Conservation (phyloP, 2,888 invertebrate species). For the Diaphora mendica region DNA sequence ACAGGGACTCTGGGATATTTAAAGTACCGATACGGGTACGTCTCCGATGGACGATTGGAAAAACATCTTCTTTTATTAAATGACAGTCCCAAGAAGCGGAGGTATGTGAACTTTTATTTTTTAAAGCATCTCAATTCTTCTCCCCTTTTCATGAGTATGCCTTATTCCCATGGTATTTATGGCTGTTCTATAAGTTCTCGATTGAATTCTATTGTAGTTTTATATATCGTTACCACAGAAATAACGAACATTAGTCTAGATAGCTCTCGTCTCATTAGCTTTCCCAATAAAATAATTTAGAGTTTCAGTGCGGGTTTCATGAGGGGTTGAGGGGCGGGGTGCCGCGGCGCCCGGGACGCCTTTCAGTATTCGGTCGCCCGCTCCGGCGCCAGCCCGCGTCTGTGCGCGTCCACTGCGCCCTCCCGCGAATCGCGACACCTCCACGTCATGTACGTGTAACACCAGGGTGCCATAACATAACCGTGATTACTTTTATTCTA, state of each 20-base stretch:
- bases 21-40: slow-evolving; percentile 29
- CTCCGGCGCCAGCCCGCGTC: slow-evolving; percentile 75
- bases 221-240: slow-evolving; percentile 59
- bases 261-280: slow-evolving; percentile 83
- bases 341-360: slow-evolving; percentile 67
- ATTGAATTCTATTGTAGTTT: slow-evolving; percentile 38
- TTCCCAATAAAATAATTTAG: slow-evolving; percentile 86
- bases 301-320: slow-evolving; percentile 72
- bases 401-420: slow-evolving; percentile 40
- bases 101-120: slow-evolving; percentile 35
- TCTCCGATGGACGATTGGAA: slow-evolving; percentile 36
- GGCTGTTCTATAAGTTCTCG: neutral
- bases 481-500: slow-evolving; percentile 55
- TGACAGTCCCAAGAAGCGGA: slow-evolving; percentile 22
- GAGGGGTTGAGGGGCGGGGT: slow-evolving; percentile 49
- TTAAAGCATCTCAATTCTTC: slow-evolving; percentile 16
- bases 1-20: slow-evolving; percentile 40
- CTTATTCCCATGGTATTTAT: neutral
- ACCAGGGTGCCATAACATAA: slow-evolving; percentile 62
- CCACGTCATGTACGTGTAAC: slow-evolving; percentile 56
- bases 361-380: slow-evolving; percentile 80
- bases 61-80: slow-evolving; percentile 39
- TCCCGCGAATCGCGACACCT: slow-evolving; percentile 40
- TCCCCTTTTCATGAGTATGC: neutral
- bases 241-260: slow-evolving; percentile 68